Conservation (phyloP, 2,113 vertebrate species). For the Glareola pratincola region DNA sequence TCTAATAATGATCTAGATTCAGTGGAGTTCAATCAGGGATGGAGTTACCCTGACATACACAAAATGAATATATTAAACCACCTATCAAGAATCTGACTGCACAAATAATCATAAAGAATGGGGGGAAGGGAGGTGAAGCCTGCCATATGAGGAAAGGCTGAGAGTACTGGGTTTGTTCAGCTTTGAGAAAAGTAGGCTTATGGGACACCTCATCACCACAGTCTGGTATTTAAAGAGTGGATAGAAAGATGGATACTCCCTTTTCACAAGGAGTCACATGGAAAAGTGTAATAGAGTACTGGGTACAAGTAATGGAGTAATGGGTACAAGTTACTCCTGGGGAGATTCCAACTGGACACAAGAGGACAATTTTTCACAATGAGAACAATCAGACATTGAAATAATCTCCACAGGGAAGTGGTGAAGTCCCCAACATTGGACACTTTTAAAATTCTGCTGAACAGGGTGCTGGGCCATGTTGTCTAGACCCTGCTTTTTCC, state of each 20-base stretch:
- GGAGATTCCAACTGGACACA: neutral
- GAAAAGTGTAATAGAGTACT: neutral
- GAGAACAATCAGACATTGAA: neutral
- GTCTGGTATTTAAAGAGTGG: neutral
- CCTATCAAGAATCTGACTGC: neutral
- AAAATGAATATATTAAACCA: constrained; percentile 24
- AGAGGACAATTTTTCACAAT: neutral
- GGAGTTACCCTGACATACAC: neutral
- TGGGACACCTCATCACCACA: neutral
- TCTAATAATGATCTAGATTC: constrained; percentile 42
- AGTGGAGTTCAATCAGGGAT: constrained; percentile 1
- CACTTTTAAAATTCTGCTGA: neutral
- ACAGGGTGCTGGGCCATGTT: neutral
- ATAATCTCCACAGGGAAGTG: neutral
- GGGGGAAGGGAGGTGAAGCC: neutral
- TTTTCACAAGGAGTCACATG: neutral
- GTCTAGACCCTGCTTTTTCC: neutral
- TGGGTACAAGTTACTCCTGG: neutral
- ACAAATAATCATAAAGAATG: neutral
- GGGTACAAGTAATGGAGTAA: neutral
- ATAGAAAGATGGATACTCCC: neutral
- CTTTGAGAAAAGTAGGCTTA: neutral
- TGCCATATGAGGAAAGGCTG: neutral
- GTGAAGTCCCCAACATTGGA: neutral
- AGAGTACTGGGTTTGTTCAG: neutral